phyloP scores from a whole-genome alignment of 2,888 invertebrate species.

The Prosopocoilus inquinatus region DNA sequence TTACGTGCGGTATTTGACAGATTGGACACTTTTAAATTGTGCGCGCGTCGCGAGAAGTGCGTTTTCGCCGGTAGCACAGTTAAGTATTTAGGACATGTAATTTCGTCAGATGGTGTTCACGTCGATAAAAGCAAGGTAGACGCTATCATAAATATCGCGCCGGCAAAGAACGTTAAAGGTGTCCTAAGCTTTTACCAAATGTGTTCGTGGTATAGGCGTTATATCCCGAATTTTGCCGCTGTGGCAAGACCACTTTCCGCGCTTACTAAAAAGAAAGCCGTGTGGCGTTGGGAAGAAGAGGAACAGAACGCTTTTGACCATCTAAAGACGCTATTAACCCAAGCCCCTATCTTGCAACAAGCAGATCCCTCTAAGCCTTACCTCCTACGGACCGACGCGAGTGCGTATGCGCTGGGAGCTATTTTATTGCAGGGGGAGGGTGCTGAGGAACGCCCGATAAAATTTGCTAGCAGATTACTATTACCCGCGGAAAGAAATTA shows the following conservation, averaged over 20 bases:
- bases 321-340: too few species aligned
- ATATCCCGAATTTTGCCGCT: too few species aligned
- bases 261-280: slow-evolving; percentile 20
- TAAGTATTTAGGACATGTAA: slow-evolving; percentile 26
- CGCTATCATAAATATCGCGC: slow-evolving; percentile 14
- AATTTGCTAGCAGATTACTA: too few species aligned
- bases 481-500: too few species aligned
- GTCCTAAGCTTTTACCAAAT: slow-evolving; percentile 19
- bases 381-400: too few species aligned
- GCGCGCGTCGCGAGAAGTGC: slow-evolving; percentile 28
- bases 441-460: too few species aligned
- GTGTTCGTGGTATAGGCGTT: slow-evolving; percentile 24
- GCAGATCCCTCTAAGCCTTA: too few species aligned
- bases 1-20: slow-evolving; percentile 23
- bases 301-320: slow-evolving; percentile 24
- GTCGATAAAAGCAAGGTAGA: slow-evolving; percentile 15
- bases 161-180: slow-evolving; percentile 19
- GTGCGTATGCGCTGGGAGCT: too few species aligned
- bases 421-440: too few species aligned
- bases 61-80: slow-evolving; percentile 20
- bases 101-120: slow-evolving; percentile 15
- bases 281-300: slow-evolving; percentile 20
- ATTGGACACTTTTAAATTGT: slow-evolving; percentile 22
- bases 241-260: slow-evolving; percentile 19
- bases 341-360: too few species aligned